Base-by-base conservation (phyloP, 2,888 invertebrate genomes). In the Ceraclea dissimilis region DNA sequence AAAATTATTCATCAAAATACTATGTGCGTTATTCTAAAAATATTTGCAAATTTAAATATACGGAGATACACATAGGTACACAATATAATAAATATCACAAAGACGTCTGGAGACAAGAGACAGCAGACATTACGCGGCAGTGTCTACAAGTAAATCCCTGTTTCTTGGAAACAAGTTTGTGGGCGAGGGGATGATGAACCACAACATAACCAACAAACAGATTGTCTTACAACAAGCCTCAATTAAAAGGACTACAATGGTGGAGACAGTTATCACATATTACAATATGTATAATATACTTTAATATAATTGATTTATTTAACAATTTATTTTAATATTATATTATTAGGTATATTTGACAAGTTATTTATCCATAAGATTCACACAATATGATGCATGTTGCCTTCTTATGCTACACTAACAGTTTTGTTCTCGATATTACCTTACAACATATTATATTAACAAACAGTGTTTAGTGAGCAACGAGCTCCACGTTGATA, bases 281-380 rank as follows among this genome's bases (percentile, higher is more conserved):
- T 39, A 39, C 39, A 39, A 39, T 39, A 26, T 26, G 26, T 26
- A 26, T 26, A 26, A 26, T 68, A 66, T 72, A 51, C 54, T 58
- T 58, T 55, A 59, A 75, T 76, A 77, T 75, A 76, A 71, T 75
- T 76, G 72, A 76, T 75, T 73, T 74, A 76, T 75, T 76, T 78
- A 78, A 78, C 77, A 77, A 77, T 52, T 57, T 39, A 39, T 39
- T 39, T 39, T 16, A 39, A 39, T 39, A 39, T 39, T 39, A 39
- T n/a, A 31, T 31, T 31, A 31, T 31, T 57, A 76, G 75, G 76
- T 77, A 78, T 76, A 76, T 76, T 73, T 77, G 76, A 76, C 75
- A 75, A 57, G 53, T 58, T 26, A 39, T 39, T 39, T 54, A 60
- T 57, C 58, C 59, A 47, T 53, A 59, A 52, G 49, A 54, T 57